Conservation (phyloP, 2,888 invertebrate species). For the Cerastis leucographa region DNA sequence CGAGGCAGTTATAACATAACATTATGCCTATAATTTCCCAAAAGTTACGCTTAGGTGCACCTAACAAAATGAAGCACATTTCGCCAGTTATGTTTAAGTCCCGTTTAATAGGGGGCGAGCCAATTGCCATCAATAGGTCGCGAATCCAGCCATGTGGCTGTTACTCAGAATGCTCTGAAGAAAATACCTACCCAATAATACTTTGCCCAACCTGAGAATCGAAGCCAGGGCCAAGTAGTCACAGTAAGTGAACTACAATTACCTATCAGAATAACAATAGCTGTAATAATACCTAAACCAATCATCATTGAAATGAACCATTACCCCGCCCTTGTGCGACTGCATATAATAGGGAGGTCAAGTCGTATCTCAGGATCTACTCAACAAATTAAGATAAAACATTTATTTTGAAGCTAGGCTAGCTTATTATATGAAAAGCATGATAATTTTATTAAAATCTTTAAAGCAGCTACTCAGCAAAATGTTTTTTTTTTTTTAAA, state of each 20-base stretch:
- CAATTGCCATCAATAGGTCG: neutral
- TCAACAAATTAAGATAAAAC: slow-evolving; percentile 1
- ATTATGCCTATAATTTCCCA: neutral
- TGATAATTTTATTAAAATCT: too few species aligned
- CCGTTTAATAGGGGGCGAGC: neutral
- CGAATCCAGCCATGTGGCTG: neutral
- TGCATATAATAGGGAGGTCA: slow-evolving; percentile 8
- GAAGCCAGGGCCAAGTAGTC: neutral
- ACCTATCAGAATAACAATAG: neutral
- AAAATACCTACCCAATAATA: neutral
- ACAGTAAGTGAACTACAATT: neutral
- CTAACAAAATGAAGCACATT: neutral
- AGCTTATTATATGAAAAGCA: neutral
- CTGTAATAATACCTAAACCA: slow-evolving; percentile 4
- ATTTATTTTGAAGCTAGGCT: neutral
- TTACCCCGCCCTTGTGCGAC: neutral
- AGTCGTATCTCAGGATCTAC: slow-evolving; percentile 17
- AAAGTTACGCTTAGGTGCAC: neutral
- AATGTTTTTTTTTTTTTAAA: neutral
- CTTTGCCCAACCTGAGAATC: neutral
- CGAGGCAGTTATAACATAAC: neutral
- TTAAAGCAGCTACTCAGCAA: too few species aligned
- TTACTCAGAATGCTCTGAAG: neutral
- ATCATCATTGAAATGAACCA: neutral
- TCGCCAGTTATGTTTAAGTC: neutral